Base-by-base conservation (phyloP, 2,797 vertebrate species). In the Hypotaenidia okinawae region DNA sequence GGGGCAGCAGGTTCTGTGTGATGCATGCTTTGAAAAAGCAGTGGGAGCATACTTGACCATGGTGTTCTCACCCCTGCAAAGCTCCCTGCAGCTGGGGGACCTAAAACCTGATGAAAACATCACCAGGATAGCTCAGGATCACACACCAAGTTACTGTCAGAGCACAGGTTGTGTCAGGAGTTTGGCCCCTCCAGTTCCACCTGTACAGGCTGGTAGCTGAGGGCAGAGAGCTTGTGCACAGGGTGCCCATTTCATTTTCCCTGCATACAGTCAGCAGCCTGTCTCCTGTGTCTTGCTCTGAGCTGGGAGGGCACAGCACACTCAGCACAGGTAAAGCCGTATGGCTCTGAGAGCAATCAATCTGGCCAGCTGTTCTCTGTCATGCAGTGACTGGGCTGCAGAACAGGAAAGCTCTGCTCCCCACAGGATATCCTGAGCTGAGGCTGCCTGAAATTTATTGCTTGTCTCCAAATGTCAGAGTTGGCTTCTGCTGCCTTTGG, bases 381-480 rank as follows among this genome's bases (percentile, higher is more conserved):
- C 77, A 64, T 1, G 39, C 0, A 35, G 75, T 57, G 81, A 9
- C 32, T 4, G 28, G 12, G 7, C 64, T 52, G 55, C 64, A 35
- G 75, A 19, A 17, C 61, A 84, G 76, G 79, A 75, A 72, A 62
- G 58, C 66, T 82, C 84, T 24, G 66, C 67, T 74, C 80, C 88
- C 77, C 35, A 7, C 22, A n/a, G 90, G 43, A 37, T 30, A 17
- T 16, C 8, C 6, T 1, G 22, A 52, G 27, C 55, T 66, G 92
- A 37, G 87, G 35, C 73, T 23, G 52, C 19, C 43, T 78, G 85
- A 92, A 64, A 95, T 94, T 95, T 94, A 96, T 94, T 79, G 91
- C 83, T 51, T 47, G 45, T 54, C 63, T 91, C 69, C 49, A 61
- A 93, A 78, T 39, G 77, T 92, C 95, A 89, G 76, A 9, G 57